Evolutionary conservation across 2,113 vertebrate species (phyloP).

Genomic region (Cygnus buccinator): DNA sequence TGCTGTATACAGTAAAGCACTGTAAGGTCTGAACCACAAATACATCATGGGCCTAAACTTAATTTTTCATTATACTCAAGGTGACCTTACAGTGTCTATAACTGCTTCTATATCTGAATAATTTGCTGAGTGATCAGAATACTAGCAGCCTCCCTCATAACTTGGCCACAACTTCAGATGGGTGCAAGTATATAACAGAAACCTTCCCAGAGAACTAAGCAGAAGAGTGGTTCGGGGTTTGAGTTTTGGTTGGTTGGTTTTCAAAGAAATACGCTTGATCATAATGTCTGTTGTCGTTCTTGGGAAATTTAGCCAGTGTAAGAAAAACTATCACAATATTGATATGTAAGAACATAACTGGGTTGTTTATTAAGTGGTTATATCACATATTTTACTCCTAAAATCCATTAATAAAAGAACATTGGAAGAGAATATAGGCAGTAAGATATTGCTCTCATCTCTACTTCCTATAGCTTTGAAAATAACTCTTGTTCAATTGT

Average conservation of each 20-base stretch:
- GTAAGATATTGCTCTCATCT: not conserved
- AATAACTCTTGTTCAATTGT: not conserved
- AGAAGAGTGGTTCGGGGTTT: rapidly evolving
- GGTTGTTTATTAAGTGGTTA: not conserved
- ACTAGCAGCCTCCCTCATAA: not conserved
- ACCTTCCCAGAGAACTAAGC: not conserved
- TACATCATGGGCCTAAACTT: not conserved
- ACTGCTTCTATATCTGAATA: not conserved
- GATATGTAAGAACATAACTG: not conserved
- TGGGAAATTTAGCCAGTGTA: not conserved
- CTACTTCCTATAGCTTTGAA: not conserved
- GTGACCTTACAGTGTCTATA: not conserved
- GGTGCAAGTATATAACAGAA: not conserved
- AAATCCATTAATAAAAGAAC: not conserved
- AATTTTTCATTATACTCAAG: not conserved
- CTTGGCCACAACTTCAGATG: not conserved
- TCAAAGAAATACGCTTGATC: not conserved
- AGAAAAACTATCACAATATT: not conserved
- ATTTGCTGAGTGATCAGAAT: not conserved
- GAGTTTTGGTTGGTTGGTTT: not conserved
- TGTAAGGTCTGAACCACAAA: not conserved
- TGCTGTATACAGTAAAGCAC: not conserved
- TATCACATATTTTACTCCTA: not conserved
- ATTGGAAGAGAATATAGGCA: not conserved
- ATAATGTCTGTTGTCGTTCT: not conserved